Evolutionary conservation across 2,113 vertebrate genomes (phyloP).

Genomic region (Alligator mississippiensis): DNA sequence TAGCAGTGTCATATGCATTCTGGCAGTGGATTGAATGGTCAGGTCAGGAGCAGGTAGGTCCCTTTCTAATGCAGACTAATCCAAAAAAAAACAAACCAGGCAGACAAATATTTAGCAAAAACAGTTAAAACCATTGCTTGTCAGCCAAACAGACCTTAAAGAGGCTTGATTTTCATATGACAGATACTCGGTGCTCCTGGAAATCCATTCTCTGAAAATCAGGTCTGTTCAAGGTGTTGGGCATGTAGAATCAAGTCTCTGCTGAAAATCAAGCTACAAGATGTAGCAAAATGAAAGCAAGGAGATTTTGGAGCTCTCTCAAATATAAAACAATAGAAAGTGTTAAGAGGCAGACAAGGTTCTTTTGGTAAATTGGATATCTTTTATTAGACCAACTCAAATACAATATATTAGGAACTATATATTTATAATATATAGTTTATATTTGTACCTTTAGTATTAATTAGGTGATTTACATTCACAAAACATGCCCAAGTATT

Average conservation of each 20-base stretch:
- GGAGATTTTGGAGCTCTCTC: neutral
- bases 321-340: neutral
- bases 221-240: neutral
- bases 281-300: neutral
- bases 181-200: neutral
- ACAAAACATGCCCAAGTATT: neutral
- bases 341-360: no score
- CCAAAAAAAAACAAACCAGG: neutral
- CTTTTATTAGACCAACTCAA: no score
- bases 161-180: neutral
- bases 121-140: slow-evolving; percentile 4
- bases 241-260: neutral
- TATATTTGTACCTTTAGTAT: neutral
- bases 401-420: no score
- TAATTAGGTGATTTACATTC: slow-evolving; percentile 12
- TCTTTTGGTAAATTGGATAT: no score
- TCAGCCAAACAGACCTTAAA: neutral
- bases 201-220: neutral
- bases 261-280: neutral
- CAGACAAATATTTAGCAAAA: slow-evolving; percentile 33
- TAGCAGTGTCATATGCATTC: neutral
- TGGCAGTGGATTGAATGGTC: neutral
- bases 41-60: neutral
- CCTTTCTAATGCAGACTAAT: neutral
- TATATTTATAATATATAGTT: no score